Evolutionary conservation across 2,888 invertebrate genomes (phyloP), one percentile per base, ranked within the genome.

Genomic region (Dysmachus trigonus): DNA sequence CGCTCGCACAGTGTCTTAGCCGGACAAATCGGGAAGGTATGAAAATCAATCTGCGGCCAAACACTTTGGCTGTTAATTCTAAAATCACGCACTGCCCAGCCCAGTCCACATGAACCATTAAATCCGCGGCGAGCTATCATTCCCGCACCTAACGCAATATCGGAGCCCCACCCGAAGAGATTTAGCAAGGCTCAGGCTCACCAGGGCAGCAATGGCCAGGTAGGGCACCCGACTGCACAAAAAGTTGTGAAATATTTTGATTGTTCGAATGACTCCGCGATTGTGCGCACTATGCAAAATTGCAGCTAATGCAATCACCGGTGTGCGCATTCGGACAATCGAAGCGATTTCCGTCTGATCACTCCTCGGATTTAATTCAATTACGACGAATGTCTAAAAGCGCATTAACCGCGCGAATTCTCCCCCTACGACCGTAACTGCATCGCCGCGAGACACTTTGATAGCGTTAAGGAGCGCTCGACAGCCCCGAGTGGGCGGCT

Each of bases 241-340:
- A 83, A 72, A 71, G 35, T 83, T 83, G 83, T 72, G 83, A 83
- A 83, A 83, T 83, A 83, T 83, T 83, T 83, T 71, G 83, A 83
- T 83, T 83, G 83, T 41, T 83, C 38, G 38, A 30, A 72, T n/a
- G 71, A 41, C 27, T 83, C 15, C 30, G 47, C n/a, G 71, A 71
- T 83, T 72, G 83, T 22, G 22, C 13, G 72, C 38, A 13, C 83
- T 41, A 72, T 83, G 83, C 83, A 72, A 83, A 72, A 41, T 72
- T 38, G 41, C 73, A 22, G 31, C 15, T 72, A 72, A 83, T 83
- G n/a, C 72, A 38, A 71, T 72, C 41, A 41, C 83, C 71, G 10
- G 15, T 72, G 15, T 72, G 71, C 83, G 72, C 83, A 72, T 10
- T 72, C 47, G 83, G 83, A 83, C 83, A 83, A 83, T 83, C 72